phyloP scores from a whole-genome alignment of 2,113 vertebrate genomes.

The Acanthisitta chloris region DNA sequence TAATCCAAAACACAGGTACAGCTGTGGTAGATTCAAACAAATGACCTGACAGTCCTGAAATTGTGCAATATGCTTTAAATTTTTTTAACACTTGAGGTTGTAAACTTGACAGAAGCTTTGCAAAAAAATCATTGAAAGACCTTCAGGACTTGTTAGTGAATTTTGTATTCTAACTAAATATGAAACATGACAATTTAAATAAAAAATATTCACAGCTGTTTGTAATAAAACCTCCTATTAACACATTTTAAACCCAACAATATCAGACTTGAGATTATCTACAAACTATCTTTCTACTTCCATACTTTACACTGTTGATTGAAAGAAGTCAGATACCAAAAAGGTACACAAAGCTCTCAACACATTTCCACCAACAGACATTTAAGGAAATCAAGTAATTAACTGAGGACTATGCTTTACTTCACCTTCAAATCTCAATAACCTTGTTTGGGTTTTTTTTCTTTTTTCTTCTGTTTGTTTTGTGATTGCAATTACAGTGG shows the following conservation, averaged over 20 bases:
- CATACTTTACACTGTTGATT: neutral
- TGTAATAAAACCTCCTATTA: neutral
- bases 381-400: neutral
- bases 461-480: no score
- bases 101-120: neutral
- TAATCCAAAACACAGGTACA: neutral
- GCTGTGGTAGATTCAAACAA: neutral
- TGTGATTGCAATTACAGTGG: neutral
- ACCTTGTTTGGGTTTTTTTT: accelerated
- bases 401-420: neutral
- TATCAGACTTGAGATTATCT: neutral
- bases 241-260: neutral
- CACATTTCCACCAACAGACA: neutral
- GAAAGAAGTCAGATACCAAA: neutral
- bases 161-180: neutral
- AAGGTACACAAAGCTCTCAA: neutral
- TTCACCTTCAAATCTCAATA: neutral
- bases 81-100: neutral
- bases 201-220: neutral
- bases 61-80: neutral
- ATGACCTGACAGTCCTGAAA: neutral
- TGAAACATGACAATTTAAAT: neutral
- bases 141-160: neutral
- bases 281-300: neutral
- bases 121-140: neutral